These are phyloP conservation scores for Ramazzottius varieornatus DNA, from an alignment of 2,888 invertebrate species.

Conservation along the genomic window DNA sequence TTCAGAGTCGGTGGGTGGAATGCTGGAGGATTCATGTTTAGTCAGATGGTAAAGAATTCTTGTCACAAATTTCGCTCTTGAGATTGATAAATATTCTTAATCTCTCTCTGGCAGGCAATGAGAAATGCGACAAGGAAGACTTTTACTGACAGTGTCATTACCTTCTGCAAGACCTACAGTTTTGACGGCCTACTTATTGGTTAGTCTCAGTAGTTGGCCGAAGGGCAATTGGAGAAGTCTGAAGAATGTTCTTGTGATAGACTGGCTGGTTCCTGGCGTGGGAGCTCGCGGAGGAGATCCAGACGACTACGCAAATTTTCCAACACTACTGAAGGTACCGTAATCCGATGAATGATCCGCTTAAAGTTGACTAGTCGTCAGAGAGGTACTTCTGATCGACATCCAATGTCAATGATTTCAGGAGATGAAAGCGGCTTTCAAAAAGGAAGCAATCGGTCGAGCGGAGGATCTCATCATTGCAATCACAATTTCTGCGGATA, in stretches of 20 bases:
- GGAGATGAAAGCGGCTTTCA: constrained; percentile 3
- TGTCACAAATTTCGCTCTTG: not conserved
- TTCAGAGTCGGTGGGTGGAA: not conserved
- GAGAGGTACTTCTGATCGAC: not conserved
- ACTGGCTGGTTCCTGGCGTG: not conserved
- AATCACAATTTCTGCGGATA: not conserved
- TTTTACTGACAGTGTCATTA: not conserved
- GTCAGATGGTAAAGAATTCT: not conserved
- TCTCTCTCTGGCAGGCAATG: not conserved
- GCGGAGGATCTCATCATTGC: not conserved
- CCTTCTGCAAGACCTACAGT: not conserved
- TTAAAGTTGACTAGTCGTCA: not conserved
- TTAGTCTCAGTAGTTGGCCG: too few species aligned
- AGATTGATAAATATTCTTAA: not conserved
- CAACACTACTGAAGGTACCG: not conserved
- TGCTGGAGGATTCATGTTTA: not conserved
- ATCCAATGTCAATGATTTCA: not conserved
- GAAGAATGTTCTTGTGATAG: too few species aligned
- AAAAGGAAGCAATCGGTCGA: not conserved
- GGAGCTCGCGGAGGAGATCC: not conserved
- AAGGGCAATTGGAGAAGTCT: too few species aligned
- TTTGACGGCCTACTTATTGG: not conserved
- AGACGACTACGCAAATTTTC: not conserved
- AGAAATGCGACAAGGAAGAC: not conserved
- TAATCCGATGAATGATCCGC: not conserved